These are phyloP conservation scores for Gouania willdenowi DNA, from an alignment of 2,797 vertebrate species.

Conservation along the genomic window DNA sequence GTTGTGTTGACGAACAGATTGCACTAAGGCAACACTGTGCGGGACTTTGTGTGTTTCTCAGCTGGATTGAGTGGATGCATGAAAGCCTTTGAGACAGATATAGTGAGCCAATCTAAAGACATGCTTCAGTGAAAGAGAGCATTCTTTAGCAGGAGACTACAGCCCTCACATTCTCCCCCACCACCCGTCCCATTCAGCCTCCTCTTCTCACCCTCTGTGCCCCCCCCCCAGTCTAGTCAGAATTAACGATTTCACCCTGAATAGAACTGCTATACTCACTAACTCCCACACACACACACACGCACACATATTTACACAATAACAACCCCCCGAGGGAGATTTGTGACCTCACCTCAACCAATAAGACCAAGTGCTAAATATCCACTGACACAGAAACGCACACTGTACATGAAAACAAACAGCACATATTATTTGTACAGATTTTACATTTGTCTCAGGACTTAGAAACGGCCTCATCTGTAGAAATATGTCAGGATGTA, in stretches of 20 bases:
- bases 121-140: slow-evolving; percentile 50
- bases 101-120: slow-evolving; percentile 64
- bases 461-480: slow-evolving; percentile 45
- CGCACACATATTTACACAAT: slow-evolving; percentile 10
- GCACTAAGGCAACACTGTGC: slow-evolving; percentile 41
- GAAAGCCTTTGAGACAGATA: slow-evolving; percentile 69
- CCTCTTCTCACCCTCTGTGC: slow-evolving; percentile 38
- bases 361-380: slow-evolving; percentile 49
- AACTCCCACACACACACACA: slow-evolving; percentile 6
- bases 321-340: slow-evolving; percentile 35
- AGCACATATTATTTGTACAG: neutral
- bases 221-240: slow-evolving; percentile 39
- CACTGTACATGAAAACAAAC: slow-evolving; percentile 4
- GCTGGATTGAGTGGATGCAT: slow-evolving; percentile 66
- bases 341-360: slow-evolving; percentile 55
- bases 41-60: slow-evolving; percentile 44
- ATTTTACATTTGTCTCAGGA: slow-evolving; percentile 10
- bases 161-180: slow-evolving; percentile 14
- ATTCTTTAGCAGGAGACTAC: slow-evolving; percentile 58
- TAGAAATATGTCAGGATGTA: slow-evolving; percentile 59
- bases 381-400: slow-evolving; percentile 49
- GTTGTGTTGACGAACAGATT: slow-evolving; percentile 17
- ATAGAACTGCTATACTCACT: slow-evolving; percentile 49
- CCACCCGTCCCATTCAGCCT: slow-evolving; percentile 27
- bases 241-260: slow-evolving; percentile 66